phyloP scores from a whole-genome alignment of 2,888 invertebrate species.

The Thecophora atra region DNA sequence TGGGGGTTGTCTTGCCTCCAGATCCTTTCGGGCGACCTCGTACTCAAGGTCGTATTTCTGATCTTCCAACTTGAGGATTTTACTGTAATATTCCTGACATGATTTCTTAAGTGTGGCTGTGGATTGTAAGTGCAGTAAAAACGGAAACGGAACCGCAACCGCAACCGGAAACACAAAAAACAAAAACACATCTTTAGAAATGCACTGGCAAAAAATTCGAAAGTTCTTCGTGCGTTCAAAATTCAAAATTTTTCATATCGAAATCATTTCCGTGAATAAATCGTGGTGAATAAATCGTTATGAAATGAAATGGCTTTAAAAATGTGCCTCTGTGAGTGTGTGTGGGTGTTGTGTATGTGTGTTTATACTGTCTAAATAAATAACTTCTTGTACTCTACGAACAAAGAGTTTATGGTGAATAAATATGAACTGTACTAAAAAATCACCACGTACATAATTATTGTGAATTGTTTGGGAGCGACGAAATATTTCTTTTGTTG shows the following conservation, averaged over 20 bases:
- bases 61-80: slow-evolving; percentile 64
- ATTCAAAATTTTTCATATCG: not conserved
- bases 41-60: slow-evolving; percentile 98
- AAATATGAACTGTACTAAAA: no score
- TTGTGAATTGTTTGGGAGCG: no score
- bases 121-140: slow-evolving; percentile 47
- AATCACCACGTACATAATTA: no score
- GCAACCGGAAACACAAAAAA: slow-evolving; percentile 19
- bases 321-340: slow-evolving; percentile 37
- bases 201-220: slow-evolving; percentile 21
- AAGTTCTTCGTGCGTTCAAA: not conserved
- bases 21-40: slow-evolving; percentile 94
- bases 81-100: slow-evolving; percentile 62
- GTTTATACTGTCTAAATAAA: not conserved
- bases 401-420: no score
- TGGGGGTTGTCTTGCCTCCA: slow-evolving; percentile 78
- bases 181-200: slow-evolving; percentile 32
- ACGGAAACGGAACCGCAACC: slow-evolving; percentile 13
- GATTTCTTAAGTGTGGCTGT: slow-evolving; percentile 63
- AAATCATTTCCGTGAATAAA: no score
- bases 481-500: no score
- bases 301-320: no score
- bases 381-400: no score
- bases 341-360: slow-evolving; percentile 35
- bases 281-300: no score